Evolutionary conservation across 2,797 vertebrate genomes (phyloP).

Genomic region (Artibeus lituratus): DNA sequence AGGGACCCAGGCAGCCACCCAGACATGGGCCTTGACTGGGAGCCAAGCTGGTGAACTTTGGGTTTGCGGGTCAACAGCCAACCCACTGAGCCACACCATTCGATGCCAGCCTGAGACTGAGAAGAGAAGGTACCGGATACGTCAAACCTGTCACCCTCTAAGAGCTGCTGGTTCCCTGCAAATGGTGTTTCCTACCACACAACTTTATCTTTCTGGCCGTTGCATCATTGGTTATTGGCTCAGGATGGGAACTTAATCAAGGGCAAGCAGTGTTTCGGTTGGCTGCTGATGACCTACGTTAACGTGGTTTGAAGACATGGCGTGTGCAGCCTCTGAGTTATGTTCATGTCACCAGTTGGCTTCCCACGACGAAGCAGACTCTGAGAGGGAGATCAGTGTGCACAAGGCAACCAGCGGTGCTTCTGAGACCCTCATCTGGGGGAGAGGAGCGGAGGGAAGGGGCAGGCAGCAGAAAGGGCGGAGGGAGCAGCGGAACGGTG

Average conservation of each 20-base stretch:
- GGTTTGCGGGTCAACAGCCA: neutral
- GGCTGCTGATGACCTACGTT: neutral
- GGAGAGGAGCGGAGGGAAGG: neutral
- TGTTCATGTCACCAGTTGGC: neutral
- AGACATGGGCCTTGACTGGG: neutral
- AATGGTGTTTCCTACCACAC: neutral
- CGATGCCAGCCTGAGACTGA: neutral
- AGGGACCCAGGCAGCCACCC: too few species aligned
- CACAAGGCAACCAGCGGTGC: neutral
- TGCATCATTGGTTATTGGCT: neutral
- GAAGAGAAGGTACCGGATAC: neutral
- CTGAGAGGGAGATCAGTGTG: neutral
- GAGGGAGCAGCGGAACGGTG: neutral
- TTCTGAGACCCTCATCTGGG: neutral
- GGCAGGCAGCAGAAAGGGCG: neutral
- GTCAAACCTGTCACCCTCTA: neutral
- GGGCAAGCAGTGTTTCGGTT: neutral
- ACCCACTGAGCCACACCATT: neutral
- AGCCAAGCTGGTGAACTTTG: neutral
- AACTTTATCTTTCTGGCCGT: neutral
- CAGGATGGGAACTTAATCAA: neutral
- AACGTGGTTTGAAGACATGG: neutral
- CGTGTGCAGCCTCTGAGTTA: neutral
- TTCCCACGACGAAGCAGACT: neutral
- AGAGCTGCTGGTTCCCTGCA: neutral